Evolutionary conservation across 2,888 invertebrate genomes (phyloP).

Genomic region (Agapostemon virescens): DNA sequence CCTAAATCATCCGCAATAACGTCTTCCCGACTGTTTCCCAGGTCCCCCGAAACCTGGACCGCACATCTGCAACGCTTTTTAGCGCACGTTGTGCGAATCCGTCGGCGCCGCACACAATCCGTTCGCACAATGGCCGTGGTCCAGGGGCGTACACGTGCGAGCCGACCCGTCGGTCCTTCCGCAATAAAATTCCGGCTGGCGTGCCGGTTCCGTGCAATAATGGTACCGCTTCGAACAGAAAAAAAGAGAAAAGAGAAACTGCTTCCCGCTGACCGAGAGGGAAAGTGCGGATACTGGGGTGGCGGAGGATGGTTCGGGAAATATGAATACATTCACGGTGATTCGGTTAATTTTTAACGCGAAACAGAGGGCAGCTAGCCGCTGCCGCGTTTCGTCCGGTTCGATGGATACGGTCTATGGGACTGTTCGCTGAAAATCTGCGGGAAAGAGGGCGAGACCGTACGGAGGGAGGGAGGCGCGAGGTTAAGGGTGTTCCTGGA

Average conservation of each 20-base stretch:
- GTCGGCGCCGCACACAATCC: background rate
- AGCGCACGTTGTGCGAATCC: background rate
- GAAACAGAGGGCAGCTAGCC: slow-evolving; percentile 48
- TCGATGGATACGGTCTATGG: slow-evolving; percentile 63
- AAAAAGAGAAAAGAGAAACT: slow-evolving; percentile 22
- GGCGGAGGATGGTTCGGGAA: slow-evolving; percentile 41
- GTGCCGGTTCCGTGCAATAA: slow-evolving; percentile 55
- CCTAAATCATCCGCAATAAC: background rate
- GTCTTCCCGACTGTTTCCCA: background rate
- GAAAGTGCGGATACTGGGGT: background rate
- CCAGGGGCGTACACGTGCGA: slow-evolving; percentile 47
- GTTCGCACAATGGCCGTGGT: slow-evolving; percentile 39
- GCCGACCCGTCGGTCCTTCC: slow-evolving; percentile 37
- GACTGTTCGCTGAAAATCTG: slow-evolving; percentile 59
- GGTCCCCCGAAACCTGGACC: background rate
- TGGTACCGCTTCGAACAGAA: slow-evolving; percentile 33
- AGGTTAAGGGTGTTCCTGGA: slow-evolving; percentile 53
- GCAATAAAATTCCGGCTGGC: slow-evolving; percentile 47
- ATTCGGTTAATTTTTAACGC: slow-evolving; percentile 70
- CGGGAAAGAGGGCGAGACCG: slow-evolving; percentile 38
- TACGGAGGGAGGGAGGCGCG: slow-evolving; percentile 28
- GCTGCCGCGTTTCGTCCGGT: slow-evolving; percentile 65
- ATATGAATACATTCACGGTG: slow-evolving; percentile 67
- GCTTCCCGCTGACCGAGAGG: slow-evolving; percentile 17
- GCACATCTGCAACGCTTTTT: background rate